Conservation (phyloP, 2,113 vertebrate species). For the Symphodus melops region DNA sequence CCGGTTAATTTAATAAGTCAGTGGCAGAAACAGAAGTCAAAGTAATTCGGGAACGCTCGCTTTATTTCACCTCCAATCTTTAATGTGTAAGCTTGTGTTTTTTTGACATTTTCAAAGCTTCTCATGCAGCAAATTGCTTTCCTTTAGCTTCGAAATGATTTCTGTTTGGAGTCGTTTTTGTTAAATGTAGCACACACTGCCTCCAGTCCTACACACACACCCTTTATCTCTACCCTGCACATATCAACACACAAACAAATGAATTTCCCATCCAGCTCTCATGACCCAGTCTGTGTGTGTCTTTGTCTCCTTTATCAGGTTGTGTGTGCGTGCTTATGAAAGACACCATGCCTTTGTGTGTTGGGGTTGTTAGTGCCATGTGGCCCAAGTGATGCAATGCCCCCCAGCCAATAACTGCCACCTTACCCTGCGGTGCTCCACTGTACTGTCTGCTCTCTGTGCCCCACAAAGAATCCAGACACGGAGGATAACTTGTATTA, state of each 20-base stretch:
- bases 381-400: slow-evolving; percentile 54
- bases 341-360: slow-evolving; percentile 64
- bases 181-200: slow-evolving; percentile 42
- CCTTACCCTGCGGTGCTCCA: slow-evolving; percentile 50
- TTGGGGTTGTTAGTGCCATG: slow-evolving; percentile 61
- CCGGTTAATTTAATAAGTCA: slow-evolving; percentile 54
- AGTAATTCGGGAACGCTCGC: slow-evolving; percentile 45
- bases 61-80: slow-evolving; percentile 53
- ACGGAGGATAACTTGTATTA: slow-evolving; percentile 25
- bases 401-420: slow-evolving; percentile 77
- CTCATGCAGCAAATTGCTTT: slow-evolving; percentile 70
- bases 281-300: slow-evolving; percentile 52
- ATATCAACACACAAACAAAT: slow-evolving; percentile 19
- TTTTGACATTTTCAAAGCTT: slow-evolving; percentile 44
- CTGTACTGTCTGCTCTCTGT: slow-evolving; percentile 18
- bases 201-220: slow-evolving; percentile 19
- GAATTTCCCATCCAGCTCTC: slow-evolving; percentile 33
- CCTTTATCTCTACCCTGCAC: slow-evolving; percentile 29
- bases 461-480: slow-evolving; percentile 37
- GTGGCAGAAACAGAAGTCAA: slow-evolving; percentile 53
- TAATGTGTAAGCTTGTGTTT: slow-evolving; percentile 45
- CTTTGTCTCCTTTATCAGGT: slow-evolving; percentile 56
- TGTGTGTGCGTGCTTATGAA: slow-evolving; percentile 48
- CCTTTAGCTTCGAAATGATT: slow-evolving; percentile 40
- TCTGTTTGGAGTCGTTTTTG: slow-evolving; percentile 44